phyloP scores from a whole-genome alignment of 2,888 invertebrate genomes.

The Girardia tigrina region DNA sequence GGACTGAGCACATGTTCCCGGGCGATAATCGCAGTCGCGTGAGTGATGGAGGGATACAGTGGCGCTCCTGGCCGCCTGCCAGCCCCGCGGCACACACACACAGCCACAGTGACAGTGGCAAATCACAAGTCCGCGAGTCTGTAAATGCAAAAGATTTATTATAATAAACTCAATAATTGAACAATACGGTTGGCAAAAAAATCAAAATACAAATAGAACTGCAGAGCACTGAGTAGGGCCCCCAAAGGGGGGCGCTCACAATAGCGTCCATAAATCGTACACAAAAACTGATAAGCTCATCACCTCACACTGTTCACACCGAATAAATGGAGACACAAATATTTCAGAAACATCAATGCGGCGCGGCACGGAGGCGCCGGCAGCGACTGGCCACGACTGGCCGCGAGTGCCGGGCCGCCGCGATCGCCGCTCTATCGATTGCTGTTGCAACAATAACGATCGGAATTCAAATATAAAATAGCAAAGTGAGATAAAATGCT shows the following conservation, averaged over 20 bases:
- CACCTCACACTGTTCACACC: neutral
- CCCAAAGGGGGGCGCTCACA: neutral
- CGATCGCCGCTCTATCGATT: no score
- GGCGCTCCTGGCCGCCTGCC: no score
- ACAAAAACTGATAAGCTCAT: conserved; percentile 20
- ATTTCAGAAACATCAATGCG: neutral
- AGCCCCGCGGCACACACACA: no score
- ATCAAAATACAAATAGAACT: conserved; percentile 23
- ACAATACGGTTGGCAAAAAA: conserved; percentile 20
- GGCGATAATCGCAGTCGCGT: no score
- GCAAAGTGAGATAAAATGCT: conserved; percentile 23
- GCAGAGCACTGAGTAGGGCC: conserved; percentile 4
- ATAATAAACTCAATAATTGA: conserved; percentile 23
- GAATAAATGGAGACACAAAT: conserved; percentile 1
- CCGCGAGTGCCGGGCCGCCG: no score
- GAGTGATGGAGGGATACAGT: no score
- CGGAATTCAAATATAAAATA: conserved; percentile 23
- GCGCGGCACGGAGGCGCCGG: no score
- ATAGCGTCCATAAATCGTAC: conserved; percentile 11
- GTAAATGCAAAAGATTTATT: conserved; percentile 23
- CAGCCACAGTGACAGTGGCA: no score
- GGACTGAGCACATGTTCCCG: no score
- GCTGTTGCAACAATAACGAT: neutral
- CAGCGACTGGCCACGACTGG: no score
- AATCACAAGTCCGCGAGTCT: no score